Percentiles rank a stretch among this genome's conserved stretches.
These are phyloP conservation scores for Stegodyphus dumicola DNA, from an alignment of 1,140 invertebrate genomes.

Conservation along the genomic window DNA sequence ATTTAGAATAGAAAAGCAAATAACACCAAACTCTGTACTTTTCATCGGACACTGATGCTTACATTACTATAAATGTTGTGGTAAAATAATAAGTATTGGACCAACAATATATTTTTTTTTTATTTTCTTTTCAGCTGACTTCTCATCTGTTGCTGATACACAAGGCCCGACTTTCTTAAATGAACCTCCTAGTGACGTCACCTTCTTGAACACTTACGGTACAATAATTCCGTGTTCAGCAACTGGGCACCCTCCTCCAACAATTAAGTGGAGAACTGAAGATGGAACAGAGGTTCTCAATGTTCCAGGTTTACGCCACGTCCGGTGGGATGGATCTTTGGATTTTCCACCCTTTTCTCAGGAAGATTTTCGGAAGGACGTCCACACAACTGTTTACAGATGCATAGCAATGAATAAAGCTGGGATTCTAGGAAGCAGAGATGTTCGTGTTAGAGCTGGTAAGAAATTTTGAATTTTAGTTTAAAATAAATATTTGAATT, in stretches of 20 bases:
- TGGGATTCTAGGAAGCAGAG: conserved; percentile 88
- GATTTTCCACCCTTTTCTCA: conserved; percentile 94
- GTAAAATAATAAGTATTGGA: background rate
- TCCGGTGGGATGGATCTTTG: conserved; percentile 65
- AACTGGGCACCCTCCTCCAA: conserved; percentile 61
- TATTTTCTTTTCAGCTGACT: conserved; percentile 34
- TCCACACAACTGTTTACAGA: conserved; percentile 92
- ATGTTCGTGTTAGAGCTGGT: conserved; percentile 95
- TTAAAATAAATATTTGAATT: too few species aligned
- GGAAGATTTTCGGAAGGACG: conserved; percentile 90
- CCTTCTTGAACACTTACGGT: conserved; percentile 63
- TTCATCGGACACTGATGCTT: too few species aligned
- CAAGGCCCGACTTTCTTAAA: conserved; percentile 47
- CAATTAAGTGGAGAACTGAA: conserved; percentile 61
- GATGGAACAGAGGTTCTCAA: conserved; percentile 63
- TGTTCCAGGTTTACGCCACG: conserved; percentile 62
- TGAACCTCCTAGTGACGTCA: conserved; percentile 63
- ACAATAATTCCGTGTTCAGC: conserved; percentile 62
- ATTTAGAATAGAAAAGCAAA: too few species aligned
- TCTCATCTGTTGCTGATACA: background rate
- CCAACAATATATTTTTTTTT: background rate
- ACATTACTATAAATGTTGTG: too few species aligned
- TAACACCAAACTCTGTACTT: too few species aligned
- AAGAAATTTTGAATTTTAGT: conserved; percentile 66
- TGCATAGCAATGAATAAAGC: conserved; percentile 90